phyloP scores from a whole-genome alignment of 2,797 vertebrate species.

The Thalassophryne amazonica region DNA sequence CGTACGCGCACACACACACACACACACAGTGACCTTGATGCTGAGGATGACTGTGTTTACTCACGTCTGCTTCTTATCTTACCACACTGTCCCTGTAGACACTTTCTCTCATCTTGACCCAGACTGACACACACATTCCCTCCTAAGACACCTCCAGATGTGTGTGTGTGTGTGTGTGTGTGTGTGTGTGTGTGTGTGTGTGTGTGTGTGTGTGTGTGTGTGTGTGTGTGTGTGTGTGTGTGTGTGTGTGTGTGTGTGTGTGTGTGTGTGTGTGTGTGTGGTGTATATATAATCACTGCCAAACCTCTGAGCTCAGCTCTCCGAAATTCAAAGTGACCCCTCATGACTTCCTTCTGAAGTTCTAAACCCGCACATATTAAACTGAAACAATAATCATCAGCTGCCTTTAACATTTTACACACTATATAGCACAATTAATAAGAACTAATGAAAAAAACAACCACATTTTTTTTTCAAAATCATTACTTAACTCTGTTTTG shows the following conservation, averaged over 20 bases:
- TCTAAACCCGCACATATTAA: slow-evolving; percentile 11
- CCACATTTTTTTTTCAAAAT: too few species aligned
- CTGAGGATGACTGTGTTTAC: slow-evolving; percentile 63
- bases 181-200: neutral
- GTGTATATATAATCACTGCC: slow-evolving; percentile 18
- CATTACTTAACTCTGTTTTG: too few species aligned
- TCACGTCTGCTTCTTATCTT: slow-evolving; percentile 74
- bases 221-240: too few species aligned
- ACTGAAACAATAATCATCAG: too few species aligned
- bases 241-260: too few species aligned
- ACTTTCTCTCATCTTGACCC: slow-evolving; percentile 55
- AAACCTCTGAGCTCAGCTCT: slow-evolving; percentile 10
- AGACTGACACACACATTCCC: slow-evolving; percentile 26
- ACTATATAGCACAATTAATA: too few species aligned
- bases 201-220: too few species aligned
- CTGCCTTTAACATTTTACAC: too few species aligned
- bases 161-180: neutral
- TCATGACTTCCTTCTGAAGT: neutral
- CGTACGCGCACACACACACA: neutral
- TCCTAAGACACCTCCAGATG: slow-evolving; percentile 23
- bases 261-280: neutral
- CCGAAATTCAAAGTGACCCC: slow-evolving; percentile 27
- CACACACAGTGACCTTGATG: slow-evolving; percentile 63
- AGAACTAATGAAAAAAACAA: too few species aligned
- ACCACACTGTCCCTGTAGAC: slow-evolving; percentile 47